Base-by-base conservation (phyloP, 2,113 vertebrate genomes). In the Gavialis gangeticus region DNA sequence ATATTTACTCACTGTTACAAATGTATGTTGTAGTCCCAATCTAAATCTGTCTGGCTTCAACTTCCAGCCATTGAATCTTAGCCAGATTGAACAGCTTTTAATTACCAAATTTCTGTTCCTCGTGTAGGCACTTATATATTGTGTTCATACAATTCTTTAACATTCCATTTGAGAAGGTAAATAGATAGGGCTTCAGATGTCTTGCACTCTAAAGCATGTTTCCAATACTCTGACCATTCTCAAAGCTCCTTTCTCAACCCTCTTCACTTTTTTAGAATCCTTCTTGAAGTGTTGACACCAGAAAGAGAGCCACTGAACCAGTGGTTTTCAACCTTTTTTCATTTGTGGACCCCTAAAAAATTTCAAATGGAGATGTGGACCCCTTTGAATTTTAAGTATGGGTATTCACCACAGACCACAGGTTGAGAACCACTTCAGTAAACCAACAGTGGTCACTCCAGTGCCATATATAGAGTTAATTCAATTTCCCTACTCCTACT, bases 161-260 rank as follows among this genome's bases (percentile, higher is more conserved):
- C 93, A 84, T 91, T 93, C 46, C 88, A 56, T 19, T 89, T 89
- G 66, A 75, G 57, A 63, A 37, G 58, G 64, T 83, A 94, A 88
- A 96, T 92, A 94, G 34, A 83, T 10, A 9, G 58, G 83, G 58
- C 81, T 84, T 2, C 10, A 79, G 87, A 59, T 80, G 2, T 87
- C 54, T 64, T 0, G 12, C 21, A 8, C 34, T 16, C 87, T 69
- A 64, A 0, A 4, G 30, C 56, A 87, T 54, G 37, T 77, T 94
- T 94, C 37, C 19, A 87, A 22, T 12, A 12, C 19, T 90, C 85
- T 82, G 81, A 87, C 84, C 1, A 69, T 34, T 76, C 93, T 67
- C 64, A 75, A 21, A 17, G 63, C 79, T 94, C 14, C 15, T 22
- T 94, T 89, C 71, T 10, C 16, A 96, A 76, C 14, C 25, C 75